Evolutionary conservation across 2,888 invertebrate species (phyloP).

Genomic region (Trachelus troglodyta): DNA sequence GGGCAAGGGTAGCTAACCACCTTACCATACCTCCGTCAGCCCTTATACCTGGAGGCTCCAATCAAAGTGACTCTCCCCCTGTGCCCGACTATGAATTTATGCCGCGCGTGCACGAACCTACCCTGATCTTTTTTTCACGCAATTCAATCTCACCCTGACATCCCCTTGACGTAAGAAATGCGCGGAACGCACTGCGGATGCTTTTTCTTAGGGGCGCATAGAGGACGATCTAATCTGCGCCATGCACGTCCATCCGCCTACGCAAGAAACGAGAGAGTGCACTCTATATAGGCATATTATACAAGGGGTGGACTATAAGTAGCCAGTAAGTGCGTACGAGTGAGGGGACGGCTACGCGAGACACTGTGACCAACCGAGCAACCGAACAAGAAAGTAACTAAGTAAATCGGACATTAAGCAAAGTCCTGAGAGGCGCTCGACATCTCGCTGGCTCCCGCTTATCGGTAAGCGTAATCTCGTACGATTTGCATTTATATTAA

Average conservation of each 20-base stretch:
- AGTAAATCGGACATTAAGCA: background rate
- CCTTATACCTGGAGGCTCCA: constrained; percentile 3
- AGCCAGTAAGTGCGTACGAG: too few species aligned
- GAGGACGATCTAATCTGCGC: background rate
- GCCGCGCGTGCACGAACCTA: constrained; percentile 40
- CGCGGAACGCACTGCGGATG: background rate
- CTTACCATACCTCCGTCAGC: constrained; percentile 25
- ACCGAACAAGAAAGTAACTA: background rate
- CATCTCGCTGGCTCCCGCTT: constrained; percentile 20
- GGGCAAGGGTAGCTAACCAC: constrained; percentile 1
- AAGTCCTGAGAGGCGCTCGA: background rate
- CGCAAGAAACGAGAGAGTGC: background rate
- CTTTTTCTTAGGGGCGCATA: background rate
- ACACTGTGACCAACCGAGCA: too few species aligned
- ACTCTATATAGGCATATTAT: background rate
- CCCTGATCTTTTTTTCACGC: constrained; percentile 9
- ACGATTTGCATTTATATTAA: constrained; percentile 62
- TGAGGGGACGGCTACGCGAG: too few species aligned
- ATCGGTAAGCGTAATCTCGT: constrained; percentile 54
- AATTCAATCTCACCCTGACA: background rate
- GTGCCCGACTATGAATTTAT: constrained; percentile 37
- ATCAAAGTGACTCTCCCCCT: constrained; percentile 35
- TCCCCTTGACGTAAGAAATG: background rate
- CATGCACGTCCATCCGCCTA: background rate
- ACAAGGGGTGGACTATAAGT: background rate